Percentiles rank a stretch among this genome's conserved stretches.
Conservation (phyloP, 1,140 invertebrate species). For the Trinorchestia longiramus region DNA sequence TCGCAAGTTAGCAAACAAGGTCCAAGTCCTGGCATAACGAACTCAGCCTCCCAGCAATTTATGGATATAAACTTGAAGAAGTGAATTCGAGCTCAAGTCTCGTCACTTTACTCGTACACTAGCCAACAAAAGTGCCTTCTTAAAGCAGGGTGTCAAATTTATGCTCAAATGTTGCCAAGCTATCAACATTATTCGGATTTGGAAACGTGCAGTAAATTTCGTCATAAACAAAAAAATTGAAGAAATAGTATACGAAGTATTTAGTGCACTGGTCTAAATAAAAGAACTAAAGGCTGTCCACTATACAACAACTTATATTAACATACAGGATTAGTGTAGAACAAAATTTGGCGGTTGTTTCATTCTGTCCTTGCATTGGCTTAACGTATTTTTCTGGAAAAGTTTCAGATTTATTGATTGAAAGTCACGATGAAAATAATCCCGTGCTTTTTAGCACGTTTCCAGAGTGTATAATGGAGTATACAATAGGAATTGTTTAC, state of each 20-base stretch:
- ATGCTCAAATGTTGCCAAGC: background rate
- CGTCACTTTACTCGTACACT: background rate
- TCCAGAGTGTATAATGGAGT: too few species aligned
- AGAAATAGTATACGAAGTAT: background rate
- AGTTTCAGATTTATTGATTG: too few species aligned
- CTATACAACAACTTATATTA: background rate
- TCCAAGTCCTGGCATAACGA: background rate
- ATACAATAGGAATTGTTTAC: too few species aligned
- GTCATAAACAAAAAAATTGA: background rate
- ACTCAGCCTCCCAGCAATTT: background rate
- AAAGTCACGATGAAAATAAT: too few species aligned
- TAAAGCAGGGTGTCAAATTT: background rate
- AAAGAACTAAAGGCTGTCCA: background rate
- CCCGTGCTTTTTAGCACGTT: too few species aligned
- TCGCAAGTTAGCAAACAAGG: slow-evolving; percentile 6
- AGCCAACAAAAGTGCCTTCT: background rate
- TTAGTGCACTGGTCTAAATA: background rate
- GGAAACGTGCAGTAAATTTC: background rate
- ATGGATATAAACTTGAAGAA: background rate
- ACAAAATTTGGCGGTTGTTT: too few species aligned
- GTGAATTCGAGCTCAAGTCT: background rate
- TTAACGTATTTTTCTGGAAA: too few species aligned
- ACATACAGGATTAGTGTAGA: background rate
- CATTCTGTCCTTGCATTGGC: too few species aligned
- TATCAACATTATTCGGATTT: background rate